Conservation (phyloP, 2,113 vertebrate genomes). For the Protomyctophum bolini region DNA sequence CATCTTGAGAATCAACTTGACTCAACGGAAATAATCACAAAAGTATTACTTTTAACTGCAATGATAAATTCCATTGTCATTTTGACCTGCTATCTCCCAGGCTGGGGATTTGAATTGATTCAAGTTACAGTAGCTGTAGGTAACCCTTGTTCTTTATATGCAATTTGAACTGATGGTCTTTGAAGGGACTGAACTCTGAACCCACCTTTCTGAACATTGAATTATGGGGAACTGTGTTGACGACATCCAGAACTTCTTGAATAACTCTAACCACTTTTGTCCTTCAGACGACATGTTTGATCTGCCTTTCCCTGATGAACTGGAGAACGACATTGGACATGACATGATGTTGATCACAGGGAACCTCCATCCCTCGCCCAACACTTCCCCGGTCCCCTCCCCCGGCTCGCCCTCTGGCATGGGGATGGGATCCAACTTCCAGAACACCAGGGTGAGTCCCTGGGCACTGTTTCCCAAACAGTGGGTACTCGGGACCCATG, state of each 20-base stretch:
- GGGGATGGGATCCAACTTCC: constrained; percentile 91
- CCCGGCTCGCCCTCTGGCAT: constrained; percentile 93
- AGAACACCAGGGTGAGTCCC: constrained; percentile 88
- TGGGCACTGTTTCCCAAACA: too few relatives aligned
- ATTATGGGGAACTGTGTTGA: not conserved
- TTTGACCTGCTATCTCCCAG: too few relatives aligned
- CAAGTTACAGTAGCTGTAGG: too few relatives aligned
- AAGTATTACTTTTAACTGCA: too few relatives aligned
- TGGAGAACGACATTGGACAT: constrained; percentile 95
- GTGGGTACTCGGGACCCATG: too few relatives aligned
- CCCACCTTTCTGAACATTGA: not conserved
- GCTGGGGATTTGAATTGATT: too few relatives aligned
- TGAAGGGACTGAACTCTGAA: too few relatives aligned
- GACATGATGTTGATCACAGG: constrained; percentile 93
- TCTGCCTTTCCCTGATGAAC: constrained; percentile 94
- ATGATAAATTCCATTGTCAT: too few relatives aligned
- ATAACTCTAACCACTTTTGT: not conserved
- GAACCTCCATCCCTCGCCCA: constrained; percentile 94
- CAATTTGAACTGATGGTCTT: too few relatives aligned
- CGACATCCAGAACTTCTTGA: not conserved
- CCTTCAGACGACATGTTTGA: constrained; percentile 93
- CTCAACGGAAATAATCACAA: too few relatives aligned
- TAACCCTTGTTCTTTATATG: too few relatives aligned
- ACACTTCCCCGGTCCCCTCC: constrained; percentile 92
- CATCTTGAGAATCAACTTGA: too few relatives aligned